Percentiles rank a stretch among this genome's conserved stretches.
These are phyloP conservation scores for Andrena praecox DNA, from an alignment of 2,888 invertebrate genomes.

Conservation along the genomic window DNA sequence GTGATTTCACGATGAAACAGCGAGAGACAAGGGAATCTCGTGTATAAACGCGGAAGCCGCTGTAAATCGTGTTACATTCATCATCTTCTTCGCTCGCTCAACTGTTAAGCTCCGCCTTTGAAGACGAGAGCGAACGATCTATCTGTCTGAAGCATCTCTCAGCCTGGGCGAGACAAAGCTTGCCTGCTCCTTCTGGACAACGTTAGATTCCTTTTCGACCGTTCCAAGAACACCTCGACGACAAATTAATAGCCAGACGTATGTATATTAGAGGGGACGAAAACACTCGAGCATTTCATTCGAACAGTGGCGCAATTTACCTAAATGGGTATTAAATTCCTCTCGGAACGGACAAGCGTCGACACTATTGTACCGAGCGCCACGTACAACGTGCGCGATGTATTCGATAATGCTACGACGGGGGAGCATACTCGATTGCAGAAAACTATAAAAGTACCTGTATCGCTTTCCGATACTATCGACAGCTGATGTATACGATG, in stretches of 20 bases:
- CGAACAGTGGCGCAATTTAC: not conserved
- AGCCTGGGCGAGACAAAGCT: not conserved
- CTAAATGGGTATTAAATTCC: slow-evolving; percentile 35
- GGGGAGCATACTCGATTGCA: slow-evolving; percentile 53
- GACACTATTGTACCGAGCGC: slow-evolving; percentile 38
- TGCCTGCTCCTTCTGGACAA: not conserved
- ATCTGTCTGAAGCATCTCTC: slow-evolving; percentile 28
- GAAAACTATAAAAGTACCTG: slow-evolving; percentile 59
- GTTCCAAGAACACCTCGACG: too few relatives aligned
- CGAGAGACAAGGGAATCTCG: slow-evolving; percentile 47
- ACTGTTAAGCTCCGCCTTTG: slow-evolving; percentile 29
- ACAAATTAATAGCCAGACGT: too few relatives aligned
- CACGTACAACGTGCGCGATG: slow-evolving; percentile 27
- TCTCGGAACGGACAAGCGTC: slow-evolving; percentile 4
- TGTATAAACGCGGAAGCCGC: slow-evolving; percentile 44
- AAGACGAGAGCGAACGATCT: slow-evolving; percentile 17
- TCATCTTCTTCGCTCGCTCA: slow-evolving; percentile 33
- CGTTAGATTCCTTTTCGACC: too few relatives aligned
- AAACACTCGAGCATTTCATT: not conserved
- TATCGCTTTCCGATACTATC: slow-evolving; percentile 69
- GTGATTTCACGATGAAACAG: slow-evolving; percentile 64
- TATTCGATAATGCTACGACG: slow-evolving; percentile 36
- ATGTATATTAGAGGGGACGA: not conserved
- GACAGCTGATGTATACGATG: slow-evolving; percentile 54
- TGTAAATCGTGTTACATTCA: slow-evolving; percentile 49